Conservation (phyloP, 2,797 vertebrate genomes). For the Pipistrellus pipistrellus region DNA sequence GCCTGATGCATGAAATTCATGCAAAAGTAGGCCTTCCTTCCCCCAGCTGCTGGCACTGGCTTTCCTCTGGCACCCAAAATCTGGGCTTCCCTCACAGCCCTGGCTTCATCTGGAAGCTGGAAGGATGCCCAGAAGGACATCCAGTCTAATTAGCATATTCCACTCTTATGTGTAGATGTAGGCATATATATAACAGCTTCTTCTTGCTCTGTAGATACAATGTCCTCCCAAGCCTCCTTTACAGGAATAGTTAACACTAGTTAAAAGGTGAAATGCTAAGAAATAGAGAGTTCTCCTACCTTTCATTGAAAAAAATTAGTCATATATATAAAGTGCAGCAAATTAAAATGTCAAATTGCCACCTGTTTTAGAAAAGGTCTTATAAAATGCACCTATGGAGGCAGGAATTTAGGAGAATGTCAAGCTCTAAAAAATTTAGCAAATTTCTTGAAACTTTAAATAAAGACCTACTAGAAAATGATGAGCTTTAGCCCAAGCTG, state of each 20-base stretch:
- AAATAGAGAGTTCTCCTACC: not conserved
- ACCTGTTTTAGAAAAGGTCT: not conserved
- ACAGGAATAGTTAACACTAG: not conserved
- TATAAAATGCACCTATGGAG: not conserved
- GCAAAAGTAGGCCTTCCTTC: too few relatives aligned
- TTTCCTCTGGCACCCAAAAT: too few relatives aligned
- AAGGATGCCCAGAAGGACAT: too few relatives aligned
- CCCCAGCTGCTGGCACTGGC: too few relatives aligned
- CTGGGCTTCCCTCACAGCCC: too few relatives aligned
- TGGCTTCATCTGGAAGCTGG: too few relatives aligned
- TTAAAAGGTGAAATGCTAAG: not conserved
- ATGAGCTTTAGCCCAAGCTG: not conserved
- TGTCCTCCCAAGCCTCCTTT: not conserved
- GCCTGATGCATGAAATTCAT: too few relatives aligned
- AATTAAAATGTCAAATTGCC: conserved; percentile 2
- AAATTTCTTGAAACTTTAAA: not conserved
- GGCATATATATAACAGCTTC: not conserved
- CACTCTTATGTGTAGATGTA: too few relatives aligned
- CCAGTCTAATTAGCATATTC: too few relatives aligned
- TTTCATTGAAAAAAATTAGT: not conserved
- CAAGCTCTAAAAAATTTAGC: not conserved
- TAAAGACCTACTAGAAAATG: not conserved
- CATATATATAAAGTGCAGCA: not conserved
- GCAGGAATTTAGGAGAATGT: not conserved
- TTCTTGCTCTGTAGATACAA: not conserved